Conservation (phyloP, 2,113 vertebrate genomes). For the Prunella himalayana region DNA sequence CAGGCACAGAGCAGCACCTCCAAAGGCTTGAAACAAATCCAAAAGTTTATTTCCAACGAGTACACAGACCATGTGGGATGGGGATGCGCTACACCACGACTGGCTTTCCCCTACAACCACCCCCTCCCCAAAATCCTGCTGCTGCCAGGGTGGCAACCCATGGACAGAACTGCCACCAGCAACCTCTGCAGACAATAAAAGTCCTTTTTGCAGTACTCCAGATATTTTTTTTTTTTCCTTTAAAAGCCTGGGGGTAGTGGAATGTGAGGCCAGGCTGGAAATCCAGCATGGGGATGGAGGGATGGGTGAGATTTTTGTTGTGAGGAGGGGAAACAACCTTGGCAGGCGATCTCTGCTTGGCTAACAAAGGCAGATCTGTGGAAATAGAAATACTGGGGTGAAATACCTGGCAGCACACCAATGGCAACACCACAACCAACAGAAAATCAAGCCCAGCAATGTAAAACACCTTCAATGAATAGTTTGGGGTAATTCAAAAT, state of each 20-base stretch:
- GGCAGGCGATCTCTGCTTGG: conserved; percentile 16
- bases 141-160: neutral
- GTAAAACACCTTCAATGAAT: neutral
- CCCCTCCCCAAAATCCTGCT: conserved; percentile 34
- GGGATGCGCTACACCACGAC: conserved; percentile 67
- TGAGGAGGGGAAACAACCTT: neutral
- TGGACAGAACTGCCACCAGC: neutral
- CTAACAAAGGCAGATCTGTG: conserved; percentile 15
- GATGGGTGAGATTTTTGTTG: neutral
- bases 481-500: neutral
- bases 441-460: neutral
- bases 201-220: neutral
- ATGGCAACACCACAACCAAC: neutral
- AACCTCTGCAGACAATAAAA: neutral
- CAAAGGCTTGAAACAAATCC: conserved; percentile 63
- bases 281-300: neutral
- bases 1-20: neutral
- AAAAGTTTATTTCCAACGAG: conserved; percentile 78
- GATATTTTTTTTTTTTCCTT: neutral
- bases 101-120: neutral
- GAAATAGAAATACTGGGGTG: conserved; percentile 1
- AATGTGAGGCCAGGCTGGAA: neutral
- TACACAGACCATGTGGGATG: conserved; percentile 67
- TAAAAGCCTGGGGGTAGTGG: neutral
- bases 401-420: conserved; percentile 24